Conservation (phyloP, 2,113 vertebrate genomes). For the Oenanthe melanoleuca region DNA sequence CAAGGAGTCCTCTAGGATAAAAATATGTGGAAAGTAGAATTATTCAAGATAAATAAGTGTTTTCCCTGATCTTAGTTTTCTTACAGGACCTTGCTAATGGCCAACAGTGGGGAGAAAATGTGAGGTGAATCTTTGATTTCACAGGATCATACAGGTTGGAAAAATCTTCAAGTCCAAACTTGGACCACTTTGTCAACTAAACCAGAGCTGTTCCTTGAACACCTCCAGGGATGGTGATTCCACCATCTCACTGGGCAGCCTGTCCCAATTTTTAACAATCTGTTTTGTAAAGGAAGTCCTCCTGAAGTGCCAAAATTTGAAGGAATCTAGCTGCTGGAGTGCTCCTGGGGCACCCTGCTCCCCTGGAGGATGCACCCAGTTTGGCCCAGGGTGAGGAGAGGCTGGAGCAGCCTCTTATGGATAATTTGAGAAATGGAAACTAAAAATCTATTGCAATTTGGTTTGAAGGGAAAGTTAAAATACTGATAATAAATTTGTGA, state of each 20-base stretch:
- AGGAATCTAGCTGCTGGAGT: neutral
- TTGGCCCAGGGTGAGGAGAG: neutral
- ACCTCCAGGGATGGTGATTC: neutral
- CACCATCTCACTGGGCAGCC: neutral
- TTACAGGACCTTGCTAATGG: neutral
- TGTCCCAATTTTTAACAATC: neutral
- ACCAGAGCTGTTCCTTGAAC: neutral
- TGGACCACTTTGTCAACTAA: neutral
- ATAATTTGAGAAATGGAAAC: too few relatives aligned
- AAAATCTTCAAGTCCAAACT: neutral
- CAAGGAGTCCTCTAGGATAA: neutral
- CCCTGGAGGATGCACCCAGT: fast-evolving
- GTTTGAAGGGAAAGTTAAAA: too few relatives aligned
- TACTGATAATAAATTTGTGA: too few relatives aligned
- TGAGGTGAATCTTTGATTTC: neutral
- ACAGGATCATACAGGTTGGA: neutral
- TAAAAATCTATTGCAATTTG: too few relatives aligned
- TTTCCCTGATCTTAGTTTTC: neutral
- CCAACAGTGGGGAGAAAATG: neutral
- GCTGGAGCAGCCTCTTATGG: neutral
- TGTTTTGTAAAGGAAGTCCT: neutral
- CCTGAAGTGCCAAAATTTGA: neutral
- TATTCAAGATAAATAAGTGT: neutral
- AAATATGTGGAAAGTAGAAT: neutral
- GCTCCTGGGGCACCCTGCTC: neutral